Percentiles rank a stretch among this genome's conserved stretches.
These are phyloP conservation scores for Dermolepida albohirtum DNA, from an alignment of 2,888 invertebrate genomes.

Conservation along the genomic window DNA sequence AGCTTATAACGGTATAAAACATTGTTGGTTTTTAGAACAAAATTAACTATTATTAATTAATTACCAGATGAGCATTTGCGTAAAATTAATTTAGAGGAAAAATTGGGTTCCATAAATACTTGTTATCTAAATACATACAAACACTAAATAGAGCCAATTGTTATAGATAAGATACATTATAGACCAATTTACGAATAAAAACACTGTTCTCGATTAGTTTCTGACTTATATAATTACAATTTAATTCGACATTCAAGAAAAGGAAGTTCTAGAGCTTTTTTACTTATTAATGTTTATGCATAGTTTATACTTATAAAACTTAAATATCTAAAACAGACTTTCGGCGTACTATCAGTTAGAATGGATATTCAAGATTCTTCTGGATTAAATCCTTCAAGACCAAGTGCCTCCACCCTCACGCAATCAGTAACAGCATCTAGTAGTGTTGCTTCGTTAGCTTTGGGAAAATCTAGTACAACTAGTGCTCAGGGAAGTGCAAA, in stretches of 20 bases:
- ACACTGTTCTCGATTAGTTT: no score
- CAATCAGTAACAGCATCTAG: constrained; percentile 71
- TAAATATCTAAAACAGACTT: constrained; percentile 72
- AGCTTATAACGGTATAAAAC: no score
- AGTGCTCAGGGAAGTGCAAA: constrained; percentile 63
- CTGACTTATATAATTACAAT: no score
- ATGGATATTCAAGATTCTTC: constrained; percentile 87
- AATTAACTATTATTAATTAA: no score
- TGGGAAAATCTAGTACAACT: constrained; percentile 64
- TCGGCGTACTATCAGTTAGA: constrained; percentile 92
- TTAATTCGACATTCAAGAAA: background rate
- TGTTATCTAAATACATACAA: no score
- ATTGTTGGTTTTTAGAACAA: no score
- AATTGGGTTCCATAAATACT: no score
- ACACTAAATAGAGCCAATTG: no score
- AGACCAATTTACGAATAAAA: no score
- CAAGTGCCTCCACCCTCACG: constrained; percentile 85
- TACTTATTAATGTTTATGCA: background rate
- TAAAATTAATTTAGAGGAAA: no score
- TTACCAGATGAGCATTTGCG: no score
- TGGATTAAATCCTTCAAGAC: constrained; percentile 74
- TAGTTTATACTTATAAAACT: background rate
- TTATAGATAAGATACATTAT: no score
- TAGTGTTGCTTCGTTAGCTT: constrained; percentile 66
- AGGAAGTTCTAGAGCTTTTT: background rate